Base-by-base conservation (phyloP, 2,797 vertebrate genomes). In the Merluccius polli region DNA sequence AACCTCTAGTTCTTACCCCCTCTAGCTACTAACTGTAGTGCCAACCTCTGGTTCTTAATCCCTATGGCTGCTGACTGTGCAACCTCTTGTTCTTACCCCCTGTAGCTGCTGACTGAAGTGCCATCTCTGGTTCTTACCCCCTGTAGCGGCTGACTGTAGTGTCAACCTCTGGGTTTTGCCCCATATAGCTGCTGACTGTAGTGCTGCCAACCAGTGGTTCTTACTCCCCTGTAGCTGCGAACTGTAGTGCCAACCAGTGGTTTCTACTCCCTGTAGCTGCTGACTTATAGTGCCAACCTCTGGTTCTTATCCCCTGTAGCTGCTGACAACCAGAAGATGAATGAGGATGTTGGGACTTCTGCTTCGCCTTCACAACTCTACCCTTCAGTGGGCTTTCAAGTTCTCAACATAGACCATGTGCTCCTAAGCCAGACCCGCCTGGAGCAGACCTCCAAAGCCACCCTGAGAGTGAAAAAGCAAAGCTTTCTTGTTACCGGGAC, bases 401-500 rank as follows among this genome's bases (percentile, higher is more conserved):
- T 99, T 84, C 91, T 94, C 82, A 94, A 96, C 7, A 93, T 94
- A 0, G 94, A 96, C 29, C 91, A 95, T 83, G 95, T 98, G 87
- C 94, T 98, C 77, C 91, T 99, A 35, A 95, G 93, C 88, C 95
- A 97, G 81, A 92, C 92, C 78, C 90, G 92, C 87, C 91, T 91
- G 83, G 93, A 94, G 32, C 88, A 91, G 5, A 92, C 92, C 79
- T 93, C 93, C 73, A 98, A 98, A 88, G 93, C 94, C 72, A 97
- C 94, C 85, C 82, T 95, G 81, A 95, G 94, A 83, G 92, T 92
- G 36, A 92, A 95, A 10, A 91, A 93, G 70, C 94, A 96, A 79
- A 93, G 94, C 73, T 97, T 99, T 79, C 89, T 98, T 9, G 89
- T 98, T 79, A 95, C 95, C 75, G 94, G 93, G 72, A 84, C 94